Conservation (phyloP, 2,888 invertebrate genomes). For the Leptinotarsa tumamoca region DNA sequence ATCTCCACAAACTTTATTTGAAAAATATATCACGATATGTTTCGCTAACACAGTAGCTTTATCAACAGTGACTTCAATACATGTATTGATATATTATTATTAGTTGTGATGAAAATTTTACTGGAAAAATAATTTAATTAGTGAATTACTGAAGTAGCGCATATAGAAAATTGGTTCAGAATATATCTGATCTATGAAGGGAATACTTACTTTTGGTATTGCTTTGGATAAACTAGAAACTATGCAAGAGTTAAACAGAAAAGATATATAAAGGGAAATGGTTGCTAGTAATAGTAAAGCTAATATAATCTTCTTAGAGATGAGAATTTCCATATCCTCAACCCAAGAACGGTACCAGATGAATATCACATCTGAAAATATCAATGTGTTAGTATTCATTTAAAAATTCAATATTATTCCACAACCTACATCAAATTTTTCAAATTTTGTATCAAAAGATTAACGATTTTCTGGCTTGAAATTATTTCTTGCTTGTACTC, state of each 20-base stretch:
- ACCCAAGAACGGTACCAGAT: slow-evolving; percentile 33
- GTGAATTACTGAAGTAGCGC: too few relatives aligned
- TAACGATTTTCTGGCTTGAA: too few relatives aligned
- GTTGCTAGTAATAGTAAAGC: slow-evolving; percentile 64
- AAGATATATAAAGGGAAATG: slow-evolving; percentile 71
- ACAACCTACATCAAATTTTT: background rate
- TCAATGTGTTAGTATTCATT: background rate
- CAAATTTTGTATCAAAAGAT: background rate
- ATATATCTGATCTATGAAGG: slow-evolving; percentile 7
- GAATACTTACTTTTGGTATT: slow-evolving; percentile 68
- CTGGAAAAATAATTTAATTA: too few relatives aligned
- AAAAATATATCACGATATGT: too few relatives aligned
- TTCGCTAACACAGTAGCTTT: too few relatives aligned
- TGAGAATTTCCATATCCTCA: slow-evolving; percentile 60
- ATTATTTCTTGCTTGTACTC: too few relatives aligned
- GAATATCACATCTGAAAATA: slow-evolving; percentile 42
- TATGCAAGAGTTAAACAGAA: slow-evolving; percentile 72
- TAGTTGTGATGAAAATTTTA: too few relatives aligned
- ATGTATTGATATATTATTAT: too few relatives aligned
- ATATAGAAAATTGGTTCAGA: too few relatives aligned
- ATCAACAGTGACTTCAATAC: too few relatives aligned
- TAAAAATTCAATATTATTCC: background rate
- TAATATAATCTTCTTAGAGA: slow-evolving; percentile 61
- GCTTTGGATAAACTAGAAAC: slow-evolving; percentile 70
- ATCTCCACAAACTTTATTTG: too few relatives aligned